Evolutionary conservation across 2,888 invertebrate species (phyloP), one percentile per base, ranked within the genome.

Genomic region (Euplagia quadripunctaria): DNA sequence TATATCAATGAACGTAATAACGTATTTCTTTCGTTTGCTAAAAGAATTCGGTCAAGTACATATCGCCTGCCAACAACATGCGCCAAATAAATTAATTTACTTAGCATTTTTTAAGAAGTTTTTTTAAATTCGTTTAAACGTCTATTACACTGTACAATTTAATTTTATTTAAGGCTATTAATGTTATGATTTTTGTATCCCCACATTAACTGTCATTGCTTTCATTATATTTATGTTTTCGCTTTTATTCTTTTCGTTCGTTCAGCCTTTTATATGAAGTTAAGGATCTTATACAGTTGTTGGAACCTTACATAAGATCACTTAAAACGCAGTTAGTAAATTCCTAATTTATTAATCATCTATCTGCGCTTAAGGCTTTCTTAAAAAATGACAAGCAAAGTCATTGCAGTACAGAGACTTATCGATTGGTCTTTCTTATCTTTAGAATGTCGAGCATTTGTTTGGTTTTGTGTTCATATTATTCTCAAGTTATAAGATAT

Each of bases 1-100:
- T 46, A 6, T 49, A 66, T 51, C 49, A 51, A 69, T 69, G 61
- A 61, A 43, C 42, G 6, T 69, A 69, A 58, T 51, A 43, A 65
- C 41, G 65, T 66, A 41, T 70, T 68, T 55, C 49, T 51, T 66
- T 43, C 61, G 61, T 31, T 61, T 61, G 12, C 14, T 31, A 20
- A 46, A 64, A 72, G 70, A 72, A 77, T 65, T 71, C 46, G 77
- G 71, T 77, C 72, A 82, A 74, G 64, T 66, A 65, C 42, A 31
- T 61, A 61, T 61, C 31, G 68, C 46, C 42, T 9, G 55, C 66
- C 66, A 65, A 58, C 20, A 51, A 55, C 51, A 70, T 14, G 63
- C 52, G 64, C 68, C 20, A 42, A 42, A 20, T 43, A 31, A 68
- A 68, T 72, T 64, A 68, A 68, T 46, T 43, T 64, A 64, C 51